Conservation (phyloP, 2,797 vertebrate species). For the Mus caroli region DNA sequence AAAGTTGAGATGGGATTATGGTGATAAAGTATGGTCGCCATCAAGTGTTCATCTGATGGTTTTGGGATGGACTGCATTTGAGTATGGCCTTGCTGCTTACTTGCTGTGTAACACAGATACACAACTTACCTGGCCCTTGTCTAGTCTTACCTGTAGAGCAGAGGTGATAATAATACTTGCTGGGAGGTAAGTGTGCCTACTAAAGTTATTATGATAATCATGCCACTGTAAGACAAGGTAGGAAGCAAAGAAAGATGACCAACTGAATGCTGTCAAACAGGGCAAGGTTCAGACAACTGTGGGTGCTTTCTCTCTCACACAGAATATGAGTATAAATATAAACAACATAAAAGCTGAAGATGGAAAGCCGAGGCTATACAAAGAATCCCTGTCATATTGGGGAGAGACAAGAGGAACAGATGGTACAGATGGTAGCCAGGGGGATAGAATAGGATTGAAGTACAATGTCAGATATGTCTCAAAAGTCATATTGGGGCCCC, state of each 20-base stretch:
- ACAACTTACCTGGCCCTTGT: conserved; percentile 50
- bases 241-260: conserved; percentile 40
- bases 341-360: not conserved
- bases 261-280: not conserved
- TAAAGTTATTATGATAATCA: not conserved
- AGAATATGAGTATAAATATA: not conserved
- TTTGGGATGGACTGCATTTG: conserved; percentile 30
- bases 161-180: not conserved
- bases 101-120: not conserved
- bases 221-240: not conserved
- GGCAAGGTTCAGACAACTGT: not conserved
- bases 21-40: not conserved
- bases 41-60: conserved; percentile 24
- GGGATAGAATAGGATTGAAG: not conserved
- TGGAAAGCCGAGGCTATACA: not conserved
- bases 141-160: conserved; percentile 57
- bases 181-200: not conserved
- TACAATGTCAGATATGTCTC: not conserved
- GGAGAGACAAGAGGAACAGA: not conserved
- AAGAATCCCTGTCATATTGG: not conserved
- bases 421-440: not conserved
- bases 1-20: not conserved
- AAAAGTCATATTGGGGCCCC: not conserved
- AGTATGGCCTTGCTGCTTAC: not conserved
- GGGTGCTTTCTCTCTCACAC: not conserved